phyloP scores from a whole-genome alignment of 2,888 invertebrate species.

The Sinelater perroti region DNA sequence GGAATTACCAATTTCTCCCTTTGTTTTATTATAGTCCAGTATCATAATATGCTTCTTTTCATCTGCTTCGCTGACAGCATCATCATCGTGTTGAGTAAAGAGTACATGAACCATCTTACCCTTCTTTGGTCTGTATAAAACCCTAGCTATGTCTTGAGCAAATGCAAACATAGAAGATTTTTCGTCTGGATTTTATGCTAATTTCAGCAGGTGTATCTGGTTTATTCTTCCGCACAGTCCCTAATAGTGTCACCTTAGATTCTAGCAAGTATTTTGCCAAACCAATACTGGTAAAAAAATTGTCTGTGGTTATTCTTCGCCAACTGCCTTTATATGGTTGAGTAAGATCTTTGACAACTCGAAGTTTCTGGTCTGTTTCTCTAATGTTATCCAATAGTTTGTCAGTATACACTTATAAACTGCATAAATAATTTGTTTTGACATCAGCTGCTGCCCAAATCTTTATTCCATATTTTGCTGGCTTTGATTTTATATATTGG shows the following conservation, averaged over 20 bases:
- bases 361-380: constrained; percentile 44
- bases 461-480: constrained; percentile 29
- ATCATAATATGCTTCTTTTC: constrained; percentile 14
- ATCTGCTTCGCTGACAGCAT: background rate
- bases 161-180: constrained; percentile 26
- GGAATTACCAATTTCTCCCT: constrained; percentile 20
- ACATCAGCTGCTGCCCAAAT: constrained; percentile 19
- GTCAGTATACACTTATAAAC: constrained; percentile 38
- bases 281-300: constrained; percentile 46
- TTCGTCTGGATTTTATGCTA: background rate
- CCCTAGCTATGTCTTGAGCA: background rate
- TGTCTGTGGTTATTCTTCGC: constrained; percentile 43
- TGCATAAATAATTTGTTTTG: constrained; percentile 19
- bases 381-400: constrained; percentile 39
- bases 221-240: constrained; percentile 42
- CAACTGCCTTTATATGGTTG: constrained; percentile 41
- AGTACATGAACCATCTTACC: constrained; percentile 13
- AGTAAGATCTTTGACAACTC: constrained; percentile 49
- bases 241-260: constrained; percentile 42
- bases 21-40: constrained; percentile 16
- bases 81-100: constrained; percentile 3
- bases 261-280: too few species aligned
- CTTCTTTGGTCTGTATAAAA: constrained; percentile 11
- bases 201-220: constrained; percentile 14
- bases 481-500: constrained; percentile 31